phyloP scores from a whole-genome alignment of 2,888 invertebrate species.

The Cancer borealis region DNA sequence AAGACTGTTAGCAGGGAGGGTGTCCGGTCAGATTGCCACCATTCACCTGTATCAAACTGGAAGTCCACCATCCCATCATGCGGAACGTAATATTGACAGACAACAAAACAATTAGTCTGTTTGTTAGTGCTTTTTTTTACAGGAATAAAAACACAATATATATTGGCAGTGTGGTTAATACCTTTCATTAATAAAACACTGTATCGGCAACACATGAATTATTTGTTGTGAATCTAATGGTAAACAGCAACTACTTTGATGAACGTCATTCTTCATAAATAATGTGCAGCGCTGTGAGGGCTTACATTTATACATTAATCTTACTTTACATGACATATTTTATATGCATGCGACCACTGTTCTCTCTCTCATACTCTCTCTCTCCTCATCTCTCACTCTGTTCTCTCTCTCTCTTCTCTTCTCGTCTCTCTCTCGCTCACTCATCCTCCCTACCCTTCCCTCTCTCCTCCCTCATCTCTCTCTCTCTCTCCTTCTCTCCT shows the following conservation, averaged over 20 bases:
- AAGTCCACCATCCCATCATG: too few relatives aligned
- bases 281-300: neutral
- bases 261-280: constrained; percentile 7
- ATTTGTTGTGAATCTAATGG: constrained; percentile 8
- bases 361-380: constrained; percentile 3
- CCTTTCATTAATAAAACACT: constrained; percentile 11
- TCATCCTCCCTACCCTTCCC: too few relatives aligned
- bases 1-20: too few relatives aligned
- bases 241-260: neutral
- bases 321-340: neutral
- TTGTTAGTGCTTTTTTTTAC: neutral
- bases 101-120: neutral
- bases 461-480: too few relatives aligned
- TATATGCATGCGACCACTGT: neutral
- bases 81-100: neutral
- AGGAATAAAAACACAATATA: neutral
- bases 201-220: constrained; percentile 11
- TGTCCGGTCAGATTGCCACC: too few relatives aligned
- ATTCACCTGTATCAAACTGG: too few relatives aligned
- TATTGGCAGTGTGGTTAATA: neutral
- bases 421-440: neutral
- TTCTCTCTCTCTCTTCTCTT: neutral
- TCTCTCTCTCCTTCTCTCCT: too few relatives aligned
- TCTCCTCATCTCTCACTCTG: too few relatives aligned
- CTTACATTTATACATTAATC: neutral